A percentile compares a stretch with the other conserved stretches of the same genome.
Conservation (phyloP, 2,113 vertebrate species). For the Peromyscus californicus region DNA sequence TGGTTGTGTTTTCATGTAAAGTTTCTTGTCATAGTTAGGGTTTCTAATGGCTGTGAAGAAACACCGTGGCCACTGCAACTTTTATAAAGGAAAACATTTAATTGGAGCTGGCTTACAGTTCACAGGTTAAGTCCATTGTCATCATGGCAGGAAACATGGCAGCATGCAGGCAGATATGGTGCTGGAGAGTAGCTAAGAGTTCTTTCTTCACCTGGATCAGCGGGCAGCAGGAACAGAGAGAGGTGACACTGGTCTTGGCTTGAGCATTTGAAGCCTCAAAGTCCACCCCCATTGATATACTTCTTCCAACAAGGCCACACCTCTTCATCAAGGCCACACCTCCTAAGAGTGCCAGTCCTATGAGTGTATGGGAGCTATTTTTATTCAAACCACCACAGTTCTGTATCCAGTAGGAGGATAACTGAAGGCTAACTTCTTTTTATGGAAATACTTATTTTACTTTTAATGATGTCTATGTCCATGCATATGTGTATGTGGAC, state of each 20-base stretch:
- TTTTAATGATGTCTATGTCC: background rate
- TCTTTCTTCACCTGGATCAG: background rate
- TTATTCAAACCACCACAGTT: background rate
- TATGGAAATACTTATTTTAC: background rate
- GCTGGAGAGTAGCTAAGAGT: background rate
- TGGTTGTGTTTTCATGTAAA: slow-evolving; percentile 1
- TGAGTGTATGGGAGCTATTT: background rate
- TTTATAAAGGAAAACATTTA: background rate
- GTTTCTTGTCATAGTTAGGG: background rate
- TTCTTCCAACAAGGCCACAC: background rate
- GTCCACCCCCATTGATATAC: background rate
- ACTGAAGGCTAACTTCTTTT: background rate
- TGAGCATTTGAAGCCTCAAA: background rate
- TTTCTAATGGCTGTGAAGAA: background rate
- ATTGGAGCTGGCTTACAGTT: background rate
- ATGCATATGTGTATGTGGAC: background rate
- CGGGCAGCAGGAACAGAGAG: background rate
- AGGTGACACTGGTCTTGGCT: background rate
- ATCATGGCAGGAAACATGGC: background rate
- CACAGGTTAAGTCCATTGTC: background rate
- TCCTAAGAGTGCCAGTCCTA: background rate
- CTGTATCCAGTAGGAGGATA: background rate
- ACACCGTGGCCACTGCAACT: background rate
- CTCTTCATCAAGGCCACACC: background rate
- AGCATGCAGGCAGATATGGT: too few species aligned